Conservation (phyloP, 1,140 invertebrate genomes). For the Eupristina koningsbergeri region DNA sequence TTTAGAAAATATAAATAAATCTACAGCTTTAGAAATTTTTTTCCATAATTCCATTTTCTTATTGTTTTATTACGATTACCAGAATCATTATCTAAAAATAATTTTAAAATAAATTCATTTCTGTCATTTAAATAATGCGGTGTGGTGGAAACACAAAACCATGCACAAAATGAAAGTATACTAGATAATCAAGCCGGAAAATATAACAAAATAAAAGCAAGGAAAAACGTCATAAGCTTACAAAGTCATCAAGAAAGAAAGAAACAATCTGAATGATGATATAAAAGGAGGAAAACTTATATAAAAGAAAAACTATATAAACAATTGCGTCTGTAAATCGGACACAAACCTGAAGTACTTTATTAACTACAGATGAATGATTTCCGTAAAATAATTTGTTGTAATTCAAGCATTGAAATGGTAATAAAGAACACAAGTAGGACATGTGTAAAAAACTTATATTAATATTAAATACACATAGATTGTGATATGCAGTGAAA, state of each 20-base stretch:
- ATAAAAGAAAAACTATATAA: background rate
- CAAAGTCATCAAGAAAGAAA: background rate
- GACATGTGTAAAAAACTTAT: too few species aligned
- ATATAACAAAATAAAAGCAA: background rate
- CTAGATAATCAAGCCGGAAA: background rate
- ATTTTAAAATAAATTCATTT: background rate
- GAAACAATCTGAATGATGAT: background rate
- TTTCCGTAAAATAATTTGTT: background rate
- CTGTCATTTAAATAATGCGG: conserved; percentile 2
- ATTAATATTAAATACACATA: too few species aligned
- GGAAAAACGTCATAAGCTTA: background rate
- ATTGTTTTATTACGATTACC: background rate
- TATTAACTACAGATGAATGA: background rate
- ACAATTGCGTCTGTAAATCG: background rate
- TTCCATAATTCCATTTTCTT: background rate
- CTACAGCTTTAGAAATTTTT: background rate
- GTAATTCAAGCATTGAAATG: background rate
- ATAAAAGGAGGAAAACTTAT: background rate
- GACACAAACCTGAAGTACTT: background rate
- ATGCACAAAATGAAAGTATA: conserved; percentile 3
- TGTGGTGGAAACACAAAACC: background rate
- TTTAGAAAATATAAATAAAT: background rate
- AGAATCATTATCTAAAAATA: background rate
- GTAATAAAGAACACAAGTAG: too few species aligned
- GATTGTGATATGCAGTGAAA: too few species aligned